Evolutionary conservation across 2,113 vertebrate species (phyloP).

Genomic region (Sclerurus mexicanus): DNA sequence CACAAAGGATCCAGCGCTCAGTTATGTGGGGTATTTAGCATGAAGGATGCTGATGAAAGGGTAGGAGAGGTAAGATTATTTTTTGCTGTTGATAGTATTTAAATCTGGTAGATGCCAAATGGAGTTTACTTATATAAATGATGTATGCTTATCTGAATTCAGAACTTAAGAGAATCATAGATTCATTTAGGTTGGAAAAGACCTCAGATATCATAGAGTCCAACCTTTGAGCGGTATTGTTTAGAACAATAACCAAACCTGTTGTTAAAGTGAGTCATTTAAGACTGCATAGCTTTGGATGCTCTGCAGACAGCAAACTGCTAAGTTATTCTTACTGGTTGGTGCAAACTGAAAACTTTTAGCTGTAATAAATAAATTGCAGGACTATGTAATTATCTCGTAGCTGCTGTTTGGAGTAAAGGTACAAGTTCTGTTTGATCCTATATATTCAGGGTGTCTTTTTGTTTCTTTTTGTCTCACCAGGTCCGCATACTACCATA

Average conservation of each 20-base stretch:
- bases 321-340: background rate
- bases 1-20: background rate
- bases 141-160: background rate
- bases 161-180: background rate
- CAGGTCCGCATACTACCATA: background rate
- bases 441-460: background rate
- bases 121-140: background rate
- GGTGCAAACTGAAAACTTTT: background rate
- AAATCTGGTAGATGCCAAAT: background rate
- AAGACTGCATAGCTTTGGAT: background rate
- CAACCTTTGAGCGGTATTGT: background rate
- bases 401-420: background rate
- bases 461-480: background rate
- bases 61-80: background rate
- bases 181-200: background rate
- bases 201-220: background rate
- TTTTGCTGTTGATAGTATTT: background rate
- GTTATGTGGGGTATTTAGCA: background rate
- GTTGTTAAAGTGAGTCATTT: background rate
- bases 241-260: background rate
- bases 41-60: background rate
- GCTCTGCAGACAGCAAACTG: background rate
- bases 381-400: background rate
- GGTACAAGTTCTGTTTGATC: background rate
- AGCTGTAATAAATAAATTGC: background rate